Base-by-base conservation (phyloP, 1,140 invertebrate genomes). In the Calephelis virginiensis region DNA sequence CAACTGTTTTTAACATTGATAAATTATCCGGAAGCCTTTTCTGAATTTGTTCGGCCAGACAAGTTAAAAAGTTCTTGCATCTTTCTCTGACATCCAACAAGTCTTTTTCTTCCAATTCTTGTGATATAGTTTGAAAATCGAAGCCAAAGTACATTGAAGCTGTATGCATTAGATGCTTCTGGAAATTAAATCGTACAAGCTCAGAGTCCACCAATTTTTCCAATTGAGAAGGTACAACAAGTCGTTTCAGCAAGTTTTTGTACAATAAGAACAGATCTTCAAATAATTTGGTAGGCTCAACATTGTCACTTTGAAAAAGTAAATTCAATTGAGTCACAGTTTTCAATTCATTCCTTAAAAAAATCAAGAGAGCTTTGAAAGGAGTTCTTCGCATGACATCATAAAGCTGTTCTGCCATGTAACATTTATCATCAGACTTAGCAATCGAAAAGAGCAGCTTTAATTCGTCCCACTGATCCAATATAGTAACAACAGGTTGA, bases 141-240 rank as follows among this genome's bases (percentile, higher is more conserved):
- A 67, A 75, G 17, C 76, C 69, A 66, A 76, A 75, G 61, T 79
- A 76, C 50, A 79, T 76, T 59, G 73, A 73, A 9, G 72, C 46
- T 49, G 79, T 73, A 67, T 78, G 77, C 72, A 78, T 70, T 47
- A 66, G 60, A 77, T 77, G 63, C 71, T 70, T 28, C 56, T 59
- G 9, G 46, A 70, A 72, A 65, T 73, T 17, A 17, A 17, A 17
- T 17, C 3, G 17, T 3, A 17, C 17, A 1, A 17, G 17, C 17
- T 81, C 76, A 45, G 62, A 67, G 49, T 81, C 75, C n/a, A 65
- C 66, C n/a, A 77, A 64, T 77, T 78, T 80, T 71, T 81, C 63
- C 67, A 80, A 64, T n/a, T 80, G 63, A 11, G 69, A 72, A 64
- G 78, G 73, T 70, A 81, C 73, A 71, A 80, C 78, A 73, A 81